Conservation (phyloP, 1,140 invertebrate species). For the Papilio helenus region DNA sequence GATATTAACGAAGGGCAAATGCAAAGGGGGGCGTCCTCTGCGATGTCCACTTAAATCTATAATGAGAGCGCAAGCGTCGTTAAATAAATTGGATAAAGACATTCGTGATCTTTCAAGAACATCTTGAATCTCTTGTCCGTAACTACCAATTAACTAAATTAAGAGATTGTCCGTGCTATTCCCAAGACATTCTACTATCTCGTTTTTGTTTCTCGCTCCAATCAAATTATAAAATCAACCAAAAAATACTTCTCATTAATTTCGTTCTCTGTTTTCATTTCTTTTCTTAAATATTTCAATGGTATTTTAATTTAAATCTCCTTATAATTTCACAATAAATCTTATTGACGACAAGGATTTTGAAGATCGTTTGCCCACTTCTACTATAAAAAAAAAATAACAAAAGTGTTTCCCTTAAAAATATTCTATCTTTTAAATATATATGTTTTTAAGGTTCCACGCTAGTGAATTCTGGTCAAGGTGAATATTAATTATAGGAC, state of each 20-base stretch:
- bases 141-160: constrained; percentile 82
- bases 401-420: too few relatives aligned
- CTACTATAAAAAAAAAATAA: too few relatives aligned
- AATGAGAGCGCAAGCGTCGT: constrained; percentile 79
- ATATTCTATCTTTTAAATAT: too few relatives aligned
- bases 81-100: constrained; percentile 83
- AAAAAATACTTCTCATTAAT: constrained; percentile 29
- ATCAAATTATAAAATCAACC: constrained; percentile 9
- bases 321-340: background rate
- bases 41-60: constrained; percentile 72
- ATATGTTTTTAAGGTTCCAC: too few relatives aligned
- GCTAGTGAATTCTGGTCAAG: too few relatives aligned
- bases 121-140: constrained; percentile 76
- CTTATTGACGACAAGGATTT: background rate
- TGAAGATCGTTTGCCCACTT: too few relatives aligned
- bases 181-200: constrained; percentile 57
- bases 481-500: too few relatives aligned
- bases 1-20: constrained; percentile 62
- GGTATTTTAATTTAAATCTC: background rate
- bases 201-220: constrained; percentile 21
- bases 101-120: constrained; percentile 80
- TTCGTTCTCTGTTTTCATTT: background rate
- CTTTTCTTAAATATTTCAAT: background rate
- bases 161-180: constrained; percentile 79
- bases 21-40: constrained; percentile 54